phyloP scores from a whole-genome alignment of 2,113 vertebrate genomes.

The Acanthisitta chloris region DNA sequence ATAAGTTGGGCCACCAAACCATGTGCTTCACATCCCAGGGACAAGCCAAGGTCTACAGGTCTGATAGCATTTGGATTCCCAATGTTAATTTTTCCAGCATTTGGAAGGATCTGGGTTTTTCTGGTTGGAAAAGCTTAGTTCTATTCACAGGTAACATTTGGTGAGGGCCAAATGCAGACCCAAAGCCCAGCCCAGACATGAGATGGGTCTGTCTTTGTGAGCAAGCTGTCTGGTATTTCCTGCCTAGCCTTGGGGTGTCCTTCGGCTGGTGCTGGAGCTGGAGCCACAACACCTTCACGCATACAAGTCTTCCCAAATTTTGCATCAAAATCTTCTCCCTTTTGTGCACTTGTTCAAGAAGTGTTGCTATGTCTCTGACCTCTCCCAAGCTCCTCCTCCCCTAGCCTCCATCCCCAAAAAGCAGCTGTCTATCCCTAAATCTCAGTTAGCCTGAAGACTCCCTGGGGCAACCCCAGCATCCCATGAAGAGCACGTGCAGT shows the following conservation, averaged over 20 bases:
- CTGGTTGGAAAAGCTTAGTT: background rate
- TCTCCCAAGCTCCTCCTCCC: background rate
- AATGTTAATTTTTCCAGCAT: background rate
- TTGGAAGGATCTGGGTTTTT: background rate
- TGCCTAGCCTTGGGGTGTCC: background rate
- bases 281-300: background rate
- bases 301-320: background rate
- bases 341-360: background rate
- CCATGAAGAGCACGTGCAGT: background rate
- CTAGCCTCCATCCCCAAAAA: background rate
- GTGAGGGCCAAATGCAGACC: background rate
- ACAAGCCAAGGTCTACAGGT: background rate
- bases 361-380: background rate
- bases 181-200: background rate
- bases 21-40: background rate
- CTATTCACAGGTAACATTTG: background rate
- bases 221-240: background rate
- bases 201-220: background rate
- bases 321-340: background rate
- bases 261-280: no score
- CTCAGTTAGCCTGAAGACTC: background rate
- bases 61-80: background rate
- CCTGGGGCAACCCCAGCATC: background rate
- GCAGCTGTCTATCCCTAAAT: background rate
- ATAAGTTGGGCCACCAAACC: background rate